phyloP scores from a whole-genome alignment of 2,113 vertebrate species.

The Hipposideros armiger region DNA sequence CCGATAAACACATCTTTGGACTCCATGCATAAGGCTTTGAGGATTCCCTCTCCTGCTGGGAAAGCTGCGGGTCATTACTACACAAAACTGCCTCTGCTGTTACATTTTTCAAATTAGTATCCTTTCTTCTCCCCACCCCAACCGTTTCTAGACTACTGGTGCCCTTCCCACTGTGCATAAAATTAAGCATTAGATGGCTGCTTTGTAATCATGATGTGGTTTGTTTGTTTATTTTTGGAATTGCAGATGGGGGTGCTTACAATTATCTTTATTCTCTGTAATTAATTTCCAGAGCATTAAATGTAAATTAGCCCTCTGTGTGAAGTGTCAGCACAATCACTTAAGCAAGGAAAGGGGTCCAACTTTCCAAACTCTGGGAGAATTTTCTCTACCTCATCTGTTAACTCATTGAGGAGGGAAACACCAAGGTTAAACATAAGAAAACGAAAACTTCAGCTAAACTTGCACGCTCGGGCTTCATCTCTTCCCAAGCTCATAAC shows the following conservation, averaged over 20 bases:
- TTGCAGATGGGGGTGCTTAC: constrained; percentile 14
- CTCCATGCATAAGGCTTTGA: not conserved
- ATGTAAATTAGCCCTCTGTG: constrained; percentile 76
- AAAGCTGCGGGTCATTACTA: constrained; percentile 43
- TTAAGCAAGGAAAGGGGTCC: constrained; percentile 11
- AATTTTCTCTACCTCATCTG: not conserved
- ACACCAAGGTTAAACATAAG: not conserved
- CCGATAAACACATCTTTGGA: not conserved
- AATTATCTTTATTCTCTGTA: constrained; percentile 80
- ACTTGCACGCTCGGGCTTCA: constrained; percentile 19
- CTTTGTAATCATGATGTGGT: constrained; percentile 62
- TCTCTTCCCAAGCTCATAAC: constrained; percentile 17
- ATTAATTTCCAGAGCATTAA: constrained; percentile 83
- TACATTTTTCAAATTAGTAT: constrained; percentile 11
- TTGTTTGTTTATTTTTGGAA: constrained; percentile 73
- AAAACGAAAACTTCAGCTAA: constrained; percentile 23
- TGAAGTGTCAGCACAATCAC: constrained; percentile 63
- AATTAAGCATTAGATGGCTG: constrained; percentile 69
- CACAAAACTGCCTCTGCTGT: constrained; percentile 33
- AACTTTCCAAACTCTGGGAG: not conserved
- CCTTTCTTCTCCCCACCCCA: not conserved
- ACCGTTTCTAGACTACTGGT: not conserved
- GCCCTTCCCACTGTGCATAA: constrained; percentile 59
- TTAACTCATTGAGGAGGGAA: constrained; percentile 28
- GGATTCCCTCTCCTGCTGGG: not conserved